Evolutionary conservation across 2,113 vertebrate species (phyloP).

Genomic region (Podiceps cristatus): DNA sequence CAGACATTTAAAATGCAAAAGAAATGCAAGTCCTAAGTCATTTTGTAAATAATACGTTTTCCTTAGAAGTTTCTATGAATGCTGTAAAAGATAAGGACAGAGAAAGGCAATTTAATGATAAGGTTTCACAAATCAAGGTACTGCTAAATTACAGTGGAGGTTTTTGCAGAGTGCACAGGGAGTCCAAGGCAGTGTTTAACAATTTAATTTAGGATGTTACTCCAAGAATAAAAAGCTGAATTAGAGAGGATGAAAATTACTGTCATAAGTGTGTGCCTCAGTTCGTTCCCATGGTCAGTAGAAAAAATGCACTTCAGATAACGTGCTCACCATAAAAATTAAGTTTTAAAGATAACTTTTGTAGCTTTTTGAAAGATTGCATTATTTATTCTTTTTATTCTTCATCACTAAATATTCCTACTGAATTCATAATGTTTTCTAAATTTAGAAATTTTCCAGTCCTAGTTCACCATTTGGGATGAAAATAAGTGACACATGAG

Average conservation of each 20-base stretch:
- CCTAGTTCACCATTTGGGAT: neutral
- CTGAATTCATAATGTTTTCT: neutral
- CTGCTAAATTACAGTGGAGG: neutral
- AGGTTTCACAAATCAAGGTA: neutral
- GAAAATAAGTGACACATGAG: neutral
- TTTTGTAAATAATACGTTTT: neutral
- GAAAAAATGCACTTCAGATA: neutral
- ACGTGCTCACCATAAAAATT: neutral
- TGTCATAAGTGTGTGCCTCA: neutral
- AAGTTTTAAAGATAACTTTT: neutral
- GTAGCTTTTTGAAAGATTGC: neutral
- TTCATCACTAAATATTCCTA: neutral
- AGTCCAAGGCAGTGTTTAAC: constrained; percentile 3
- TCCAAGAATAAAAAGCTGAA: neutral
- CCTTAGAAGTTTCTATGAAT: neutral
- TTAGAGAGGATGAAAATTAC: neutral
- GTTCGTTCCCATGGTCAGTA: neutral
- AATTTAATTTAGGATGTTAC: neutral
- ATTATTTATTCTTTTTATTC: neutral
- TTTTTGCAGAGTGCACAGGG: neutral
- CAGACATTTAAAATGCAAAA: neutral
- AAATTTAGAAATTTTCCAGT: neutral
- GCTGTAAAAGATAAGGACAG: neutral
- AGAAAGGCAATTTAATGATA: constrained; percentile 9
- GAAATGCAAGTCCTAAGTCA: neutral